Percentiles rank a stretch among this genome's conserved stretches.
Evolutionary conservation across 2,113 vertebrate species (phyloP).

Genomic region (Oxyura jamaicensis): DNA sequence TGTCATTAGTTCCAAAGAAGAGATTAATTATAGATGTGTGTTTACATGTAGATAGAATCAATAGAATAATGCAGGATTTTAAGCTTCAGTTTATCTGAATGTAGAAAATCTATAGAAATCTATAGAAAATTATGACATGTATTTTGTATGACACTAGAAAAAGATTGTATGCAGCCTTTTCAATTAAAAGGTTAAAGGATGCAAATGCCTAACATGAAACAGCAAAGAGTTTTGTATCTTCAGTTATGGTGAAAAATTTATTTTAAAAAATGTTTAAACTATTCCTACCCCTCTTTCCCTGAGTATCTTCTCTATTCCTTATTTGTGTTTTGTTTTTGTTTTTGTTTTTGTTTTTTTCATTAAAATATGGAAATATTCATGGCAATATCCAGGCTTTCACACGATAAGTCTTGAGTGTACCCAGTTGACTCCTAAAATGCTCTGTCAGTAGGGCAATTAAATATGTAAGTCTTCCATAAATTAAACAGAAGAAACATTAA

Average conservation of each 20-base stretch:
- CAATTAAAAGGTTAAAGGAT: not conserved
- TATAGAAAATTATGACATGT: not conserved
- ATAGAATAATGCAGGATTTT: conserved; percentile 10
- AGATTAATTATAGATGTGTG: conserved; percentile 25
- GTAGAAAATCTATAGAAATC: conserved; percentile 35
- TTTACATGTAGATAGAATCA: not conserved
- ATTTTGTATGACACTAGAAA: conserved; percentile 9
- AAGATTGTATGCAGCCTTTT: not conserved
- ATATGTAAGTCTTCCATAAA: conserved; percentile 33
- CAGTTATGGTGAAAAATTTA: conserved; percentile 71
- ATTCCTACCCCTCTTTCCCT: conserved; percentile 62
- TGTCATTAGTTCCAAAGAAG: conserved; percentile 16
- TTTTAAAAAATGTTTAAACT: conserved; percentile 39
- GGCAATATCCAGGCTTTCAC: conserved; percentile 82
- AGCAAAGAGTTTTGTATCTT: conserved; percentile 79
- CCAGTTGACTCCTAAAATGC: conserved; percentile 26
- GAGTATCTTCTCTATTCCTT: conserved; percentile 71
- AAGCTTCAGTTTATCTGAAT: conserved; percentile 41
- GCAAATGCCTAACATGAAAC: conserved; percentile 62
- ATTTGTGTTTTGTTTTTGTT: conserved; percentile 65
- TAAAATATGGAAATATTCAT: conserved; percentile 82
- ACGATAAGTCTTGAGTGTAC: conserved; percentile 38
- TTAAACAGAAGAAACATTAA: conserved; percentile 26
- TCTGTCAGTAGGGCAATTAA: conserved; percentile 55
- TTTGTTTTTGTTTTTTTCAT: conserved; percentile 64